These are phyloP conservation scores for Amia ocellicauda DNA, from an alignment of 2,113 vertebrate species.

Conservation along the genomic window DNA sequence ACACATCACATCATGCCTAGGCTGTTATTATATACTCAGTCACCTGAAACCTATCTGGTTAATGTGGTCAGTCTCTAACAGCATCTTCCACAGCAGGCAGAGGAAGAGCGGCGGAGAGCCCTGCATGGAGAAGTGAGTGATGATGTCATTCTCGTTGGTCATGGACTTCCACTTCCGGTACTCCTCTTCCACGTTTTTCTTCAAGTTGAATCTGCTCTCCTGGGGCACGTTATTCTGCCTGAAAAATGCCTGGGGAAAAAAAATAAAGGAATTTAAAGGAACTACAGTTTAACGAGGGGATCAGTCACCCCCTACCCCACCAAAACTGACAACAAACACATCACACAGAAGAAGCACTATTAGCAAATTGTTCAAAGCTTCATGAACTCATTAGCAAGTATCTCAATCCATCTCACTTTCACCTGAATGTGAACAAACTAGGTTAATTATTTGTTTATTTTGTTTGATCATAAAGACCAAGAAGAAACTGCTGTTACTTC, in stretches of 20 bases:
- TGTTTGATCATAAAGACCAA: too few relatives aligned
- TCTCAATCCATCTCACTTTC: too few relatives aligned
- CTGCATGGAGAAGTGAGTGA: conserved; percentile 91
- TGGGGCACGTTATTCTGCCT: conserved; percentile 98
- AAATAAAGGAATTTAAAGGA: not conserved
- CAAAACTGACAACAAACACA: too few relatives aligned
- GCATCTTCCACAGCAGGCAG: conserved; percentile 98
- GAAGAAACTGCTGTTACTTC: too few relatives aligned
- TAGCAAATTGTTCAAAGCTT: too few relatives aligned
- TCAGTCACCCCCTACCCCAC: too few relatives aligned
- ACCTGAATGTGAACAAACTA: too few relatives aligned
- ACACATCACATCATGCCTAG: too few relatives aligned
- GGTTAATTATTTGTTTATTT: too few relatives aligned
- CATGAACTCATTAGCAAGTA: too few relatives aligned
- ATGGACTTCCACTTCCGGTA: conserved; percentile 99
- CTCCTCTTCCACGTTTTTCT: conserved; percentile 98
- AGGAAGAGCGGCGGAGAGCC: conserved; percentile 92
- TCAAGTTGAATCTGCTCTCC: conserved; percentile 96
- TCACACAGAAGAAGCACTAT: too few relatives aligned
- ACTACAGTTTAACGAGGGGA: not conserved
- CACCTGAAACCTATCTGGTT: conserved; percentile 97
- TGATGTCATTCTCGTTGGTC: conserved; percentile 94
- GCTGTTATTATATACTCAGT: conserved; percentile 5
- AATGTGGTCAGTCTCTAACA: conserved; percentile 95
- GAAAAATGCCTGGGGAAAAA: conserved; percentile 83